Conservation (phyloP, 2,113 vertebrate genomes). For the Vidua macroura region DNA sequence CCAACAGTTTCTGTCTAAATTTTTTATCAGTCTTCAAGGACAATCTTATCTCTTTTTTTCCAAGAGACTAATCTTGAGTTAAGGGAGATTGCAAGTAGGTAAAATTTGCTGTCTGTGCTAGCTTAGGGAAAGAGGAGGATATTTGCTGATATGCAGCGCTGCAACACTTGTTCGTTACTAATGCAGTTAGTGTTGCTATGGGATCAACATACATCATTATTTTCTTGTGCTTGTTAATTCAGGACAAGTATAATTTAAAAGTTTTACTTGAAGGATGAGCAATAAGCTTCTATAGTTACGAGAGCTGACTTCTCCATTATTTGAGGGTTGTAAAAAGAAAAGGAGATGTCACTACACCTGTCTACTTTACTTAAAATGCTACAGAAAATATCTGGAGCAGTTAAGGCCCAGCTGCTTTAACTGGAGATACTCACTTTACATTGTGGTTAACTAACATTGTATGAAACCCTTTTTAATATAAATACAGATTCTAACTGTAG, state of each 20-base stretch:
- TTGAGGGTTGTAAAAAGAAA: background rate
- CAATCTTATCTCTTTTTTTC: background rate
- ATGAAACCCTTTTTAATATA: background rate
- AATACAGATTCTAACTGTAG: background rate
- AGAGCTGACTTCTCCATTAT: background rate
- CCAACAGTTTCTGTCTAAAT: background rate
- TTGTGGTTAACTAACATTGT: background rate
- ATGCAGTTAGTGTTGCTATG: background rate
- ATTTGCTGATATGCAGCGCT: background rate
- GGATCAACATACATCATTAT: background rate
- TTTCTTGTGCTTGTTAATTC: background rate
- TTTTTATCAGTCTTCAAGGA: background rate
- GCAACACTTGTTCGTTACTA: background rate
- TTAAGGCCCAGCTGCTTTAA: background rate
- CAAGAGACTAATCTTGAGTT: background rate
- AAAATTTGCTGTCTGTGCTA: background rate
- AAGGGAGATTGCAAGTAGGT: background rate
- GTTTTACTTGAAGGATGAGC: background rate
- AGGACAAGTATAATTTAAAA: background rate
- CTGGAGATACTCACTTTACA: background rate
- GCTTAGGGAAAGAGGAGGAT: background rate
- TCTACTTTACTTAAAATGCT: background rate
- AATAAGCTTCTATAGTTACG: background rate
- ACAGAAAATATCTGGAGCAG: background rate
- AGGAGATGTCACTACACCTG: background rate